Percentiles rank a stretch among this genome's conserved stretches.
Conservation (phyloP, 2,797 vertebrate genomes). For the Hydrolagus colliei region DNA sequence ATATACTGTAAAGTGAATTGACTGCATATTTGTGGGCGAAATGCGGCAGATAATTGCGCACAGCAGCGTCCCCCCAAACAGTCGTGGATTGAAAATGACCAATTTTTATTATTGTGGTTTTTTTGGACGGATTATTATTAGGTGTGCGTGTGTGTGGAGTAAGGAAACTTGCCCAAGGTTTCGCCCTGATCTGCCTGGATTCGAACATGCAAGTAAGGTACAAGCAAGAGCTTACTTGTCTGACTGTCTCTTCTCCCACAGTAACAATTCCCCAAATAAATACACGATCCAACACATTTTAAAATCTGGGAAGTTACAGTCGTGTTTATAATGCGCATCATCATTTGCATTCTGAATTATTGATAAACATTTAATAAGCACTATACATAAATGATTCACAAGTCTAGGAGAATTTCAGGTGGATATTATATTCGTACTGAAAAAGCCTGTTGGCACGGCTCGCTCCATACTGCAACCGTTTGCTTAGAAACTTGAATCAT, state of each 20-base stretch:
- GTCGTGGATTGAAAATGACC: too few relatives aligned
- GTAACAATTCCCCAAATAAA: not conserved
- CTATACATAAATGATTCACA: not conserved
- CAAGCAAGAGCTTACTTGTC: not conserved
- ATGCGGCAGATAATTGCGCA: too few relatives aligned
- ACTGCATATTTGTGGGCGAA: too few relatives aligned
- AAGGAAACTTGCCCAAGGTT: too few relatives aligned
- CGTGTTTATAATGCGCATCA: not conserved
- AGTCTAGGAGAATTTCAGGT: not conserved
- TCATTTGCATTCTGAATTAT: constrained; percentile 1
- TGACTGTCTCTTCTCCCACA: not conserved
- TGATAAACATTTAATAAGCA: not conserved
- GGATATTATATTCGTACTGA: not conserved
- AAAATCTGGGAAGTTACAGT: not conserved
- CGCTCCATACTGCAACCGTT: not conserved
- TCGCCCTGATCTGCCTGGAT: too few relatives aligned
- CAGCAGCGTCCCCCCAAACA: too few relatives aligned
- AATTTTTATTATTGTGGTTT: too few relatives aligned
- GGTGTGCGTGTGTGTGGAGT: too few relatives aligned
- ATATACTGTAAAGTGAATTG: too few relatives aligned
- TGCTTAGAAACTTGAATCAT: too few relatives aligned
- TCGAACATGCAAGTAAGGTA: not conserved
- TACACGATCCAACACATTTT: not conserved
- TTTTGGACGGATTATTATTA: too few relatives aligned
- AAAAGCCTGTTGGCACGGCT: too few relatives aligned